A percentile compares a stretch with the other conserved stretches of the same genome.
Conservation (phyloP, 2,113 vertebrate genomes). For the Bubo blakistoni region DNA sequence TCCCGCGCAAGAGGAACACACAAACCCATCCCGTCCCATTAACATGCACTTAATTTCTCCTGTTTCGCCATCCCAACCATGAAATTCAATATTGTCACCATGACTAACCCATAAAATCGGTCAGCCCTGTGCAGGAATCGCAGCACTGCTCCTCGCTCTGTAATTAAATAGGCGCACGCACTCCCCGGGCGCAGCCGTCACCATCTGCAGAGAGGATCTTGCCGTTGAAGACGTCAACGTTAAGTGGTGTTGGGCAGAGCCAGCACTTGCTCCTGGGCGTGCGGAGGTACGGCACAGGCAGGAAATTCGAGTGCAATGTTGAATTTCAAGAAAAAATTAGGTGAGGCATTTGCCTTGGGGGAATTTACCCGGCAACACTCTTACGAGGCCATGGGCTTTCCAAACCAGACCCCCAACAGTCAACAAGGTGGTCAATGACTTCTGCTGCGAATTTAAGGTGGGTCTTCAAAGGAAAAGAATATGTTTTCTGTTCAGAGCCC, state of each 20-base stretch:
- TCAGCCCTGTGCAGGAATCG: background rate
- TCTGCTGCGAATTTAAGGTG: background rate
- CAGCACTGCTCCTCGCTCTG: background rate
- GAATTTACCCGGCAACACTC: background rate
- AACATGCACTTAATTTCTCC: background rate
- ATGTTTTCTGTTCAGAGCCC: background rate
- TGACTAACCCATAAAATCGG: slow-evolving; percentile 10
- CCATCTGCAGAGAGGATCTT: background rate
- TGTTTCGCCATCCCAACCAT: background rate
- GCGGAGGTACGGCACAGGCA: fast-evolving
- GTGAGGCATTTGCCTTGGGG: background rate
- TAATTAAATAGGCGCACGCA: fast-evolving
- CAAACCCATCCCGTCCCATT: background rate
- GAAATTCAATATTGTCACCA: slow-evolving; percentile 7
- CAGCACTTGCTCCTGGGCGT: background rate
- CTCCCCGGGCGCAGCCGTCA: fast-evolving
- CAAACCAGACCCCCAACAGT: background rate
- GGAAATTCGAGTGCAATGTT: background rate
- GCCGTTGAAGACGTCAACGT: fast-evolving
- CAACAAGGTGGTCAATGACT: background rate
- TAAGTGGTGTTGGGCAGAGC: fast-evolving
- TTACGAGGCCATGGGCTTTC: background rate
- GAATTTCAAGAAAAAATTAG: background rate
- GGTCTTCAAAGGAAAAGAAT: background rate
- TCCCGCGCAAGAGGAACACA: fast-evolving